Percentiles rank a stretch among this genome's conserved stretches.
Evolutionary conservation across 2,113 vertebrate genomes (phyloP).

Genomic region (Dermatemys mawii): DNA sequence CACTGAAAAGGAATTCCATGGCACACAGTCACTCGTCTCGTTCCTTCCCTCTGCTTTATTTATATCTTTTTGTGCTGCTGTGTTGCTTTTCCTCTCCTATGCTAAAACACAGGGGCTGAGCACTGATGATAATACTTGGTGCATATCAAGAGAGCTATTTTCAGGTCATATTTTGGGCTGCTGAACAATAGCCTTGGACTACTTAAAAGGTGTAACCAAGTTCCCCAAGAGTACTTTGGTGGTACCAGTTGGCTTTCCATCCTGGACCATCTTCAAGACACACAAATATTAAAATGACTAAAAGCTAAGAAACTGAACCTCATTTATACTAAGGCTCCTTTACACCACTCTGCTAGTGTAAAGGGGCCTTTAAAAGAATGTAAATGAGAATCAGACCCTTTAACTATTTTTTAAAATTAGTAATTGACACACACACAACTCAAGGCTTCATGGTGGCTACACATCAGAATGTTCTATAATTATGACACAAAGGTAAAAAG

Average conservation of each 20-base stretch:
- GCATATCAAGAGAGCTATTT: background rate
- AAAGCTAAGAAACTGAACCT: constrained; percentile 13
- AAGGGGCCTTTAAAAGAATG: constrained; percentile 7
- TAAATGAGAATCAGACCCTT: constrained; percentile 16
- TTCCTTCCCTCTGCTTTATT: background rate
- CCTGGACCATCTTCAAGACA: background rate
- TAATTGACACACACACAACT: background rate
- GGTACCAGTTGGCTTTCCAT: background rate
- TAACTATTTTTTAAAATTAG: background rate
- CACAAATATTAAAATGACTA: background rate
- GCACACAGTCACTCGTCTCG: background rate
- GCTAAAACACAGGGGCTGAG: background rate
- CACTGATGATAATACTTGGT: background rate
- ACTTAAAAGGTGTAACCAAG: background rate
- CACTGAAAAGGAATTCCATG: background rate
- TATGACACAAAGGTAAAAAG: background rate
- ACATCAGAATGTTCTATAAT: background rate
- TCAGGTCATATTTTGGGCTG: background rate
- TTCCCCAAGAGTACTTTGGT: background rate
- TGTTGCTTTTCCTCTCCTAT: background rate
- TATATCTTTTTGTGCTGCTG: background rate
- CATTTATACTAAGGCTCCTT: constrained; percentile 5
- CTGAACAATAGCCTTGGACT: background rate
- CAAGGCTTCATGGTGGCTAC: background rate
- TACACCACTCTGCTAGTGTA: background rate